Base-by-base conservation (phyloP, 2,888 invertebrate species). In the Neoitamus cyanurus region DNA sequence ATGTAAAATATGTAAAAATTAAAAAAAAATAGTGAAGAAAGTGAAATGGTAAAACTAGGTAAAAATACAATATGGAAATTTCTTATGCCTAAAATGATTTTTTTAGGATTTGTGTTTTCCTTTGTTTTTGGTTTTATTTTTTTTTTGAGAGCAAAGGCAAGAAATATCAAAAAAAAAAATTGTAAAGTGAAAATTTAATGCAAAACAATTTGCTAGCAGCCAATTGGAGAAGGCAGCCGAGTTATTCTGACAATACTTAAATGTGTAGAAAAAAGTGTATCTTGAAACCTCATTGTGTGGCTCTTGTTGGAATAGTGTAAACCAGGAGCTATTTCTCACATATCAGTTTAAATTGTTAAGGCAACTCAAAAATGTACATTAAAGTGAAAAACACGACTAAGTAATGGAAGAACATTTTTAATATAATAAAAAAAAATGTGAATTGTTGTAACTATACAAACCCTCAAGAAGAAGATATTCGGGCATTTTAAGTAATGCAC, bases 221-320 rank as follows among this genome's bases (percentile, higher is more conserved):
- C 37, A 9, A 42, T 42, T 75, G 75, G 75, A 75, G 37, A 75
- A 75, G 75, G 37, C 75, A 75, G 48, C 48, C 30, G 78, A 78
- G 13, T 78, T 78, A 30, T 58, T 25, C 15, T n/a, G 48, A 78
- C n/a, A 58, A 58, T 58, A 20, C 15, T 58, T 20, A 20, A 58
- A 58, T 25, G 58, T 58, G 9, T 58, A 58, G 58, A 42, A 58
- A 20, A 42, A 58, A 58, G 25, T 58, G 20, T 58, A 48, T 58
- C 25, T 58, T 58, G 15, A 11, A 58, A 25, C 58, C 58, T 58
- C 58, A 58, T 25, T 20, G 58, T 25, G 20, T 3, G 58, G 25
- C 58, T 58, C 58, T 58, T 7, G 20, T 58, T 58, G n/a, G 3
- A 58, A 9, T 58, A 25, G 25, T 15, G 58, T 58, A 58, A 58